Percentiles rank a stretch among this genome's conserved stretches.
phyloP scores from a whole-genome alignment of 2,888 invertebrate species.

The Pardosa pseudoannulata region DNA sequence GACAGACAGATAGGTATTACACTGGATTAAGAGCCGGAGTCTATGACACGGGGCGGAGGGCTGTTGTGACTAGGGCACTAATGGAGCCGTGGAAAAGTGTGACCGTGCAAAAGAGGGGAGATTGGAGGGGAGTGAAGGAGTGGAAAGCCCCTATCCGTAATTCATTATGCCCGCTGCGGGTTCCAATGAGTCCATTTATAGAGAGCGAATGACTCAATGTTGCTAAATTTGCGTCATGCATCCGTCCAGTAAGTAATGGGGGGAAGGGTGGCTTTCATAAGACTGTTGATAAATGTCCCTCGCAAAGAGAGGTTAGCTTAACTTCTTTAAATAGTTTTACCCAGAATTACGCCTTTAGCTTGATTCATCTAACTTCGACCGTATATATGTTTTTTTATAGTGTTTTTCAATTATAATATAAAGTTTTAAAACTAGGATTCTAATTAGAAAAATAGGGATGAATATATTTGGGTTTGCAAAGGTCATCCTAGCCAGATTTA shows the following conservation, averaged over 20 bases:
- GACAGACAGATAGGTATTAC: constrained; percentile 30
- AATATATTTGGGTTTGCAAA: too few relatives aligned
- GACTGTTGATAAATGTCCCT: too few relatives aligned
- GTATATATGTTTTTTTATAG: too few relatives aligned
- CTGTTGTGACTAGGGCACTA: constrained; percentile 56
- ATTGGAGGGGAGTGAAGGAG: constrained; percentile 5
- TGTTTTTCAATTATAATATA: too few relatives aligned
- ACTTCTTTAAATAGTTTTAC: too few relatives aligned
- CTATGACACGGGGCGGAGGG: constrained; percentile 27
- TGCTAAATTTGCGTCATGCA: constrained; percentile 4
- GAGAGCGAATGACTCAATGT: constrained; percentile 38
- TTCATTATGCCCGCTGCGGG: constrained; percentile 29
- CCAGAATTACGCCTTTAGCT: too few relatives aligned
- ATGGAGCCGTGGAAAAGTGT: constrained; percentile 40
- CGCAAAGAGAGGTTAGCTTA: too few relatives aligned
- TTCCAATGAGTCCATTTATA: constrained; percentile 16
- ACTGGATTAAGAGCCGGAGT: constrained; percentile 39
- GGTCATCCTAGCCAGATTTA: too few relatives aligned
- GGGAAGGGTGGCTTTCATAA: background rate
- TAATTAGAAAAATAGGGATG: too few relatives aligned
- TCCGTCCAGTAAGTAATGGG: constrained; percentile 5
- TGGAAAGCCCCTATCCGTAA: constrained; percentile 26
- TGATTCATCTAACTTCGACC: too few relatives aligned
- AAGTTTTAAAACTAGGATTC: too few relatives aligned
- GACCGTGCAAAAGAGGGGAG: constrained; percentile 21